Percentiles rank a stretch among this genome's conserved stretches.
Evolutionary conservation across 2,888 invertebrate species (phyloP).

Genomic region (Brenthis hecate): DNA sequence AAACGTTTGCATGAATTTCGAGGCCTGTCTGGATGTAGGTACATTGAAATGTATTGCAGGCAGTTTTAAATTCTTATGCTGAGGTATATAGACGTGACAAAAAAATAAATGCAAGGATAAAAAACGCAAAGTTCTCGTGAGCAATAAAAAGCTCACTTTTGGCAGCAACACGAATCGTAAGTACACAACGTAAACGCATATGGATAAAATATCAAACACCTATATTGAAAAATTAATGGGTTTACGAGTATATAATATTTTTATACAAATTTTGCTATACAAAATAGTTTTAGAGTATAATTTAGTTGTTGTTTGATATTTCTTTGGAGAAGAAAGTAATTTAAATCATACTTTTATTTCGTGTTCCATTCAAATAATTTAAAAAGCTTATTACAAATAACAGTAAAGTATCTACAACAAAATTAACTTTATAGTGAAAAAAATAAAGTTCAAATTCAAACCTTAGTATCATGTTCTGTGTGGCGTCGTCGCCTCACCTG

Average conservation of each 20-base stretch:
- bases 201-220: background rate
- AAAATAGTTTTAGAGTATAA: too few species aligned
- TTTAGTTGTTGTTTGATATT: too few species aligned
- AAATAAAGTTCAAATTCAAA: slow-evolving; percentile 74
- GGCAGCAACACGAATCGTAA: slow-evolving; percentile 22
- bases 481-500: slow-evolving; percentile 80
- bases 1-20: slow-evolving; percentile 50
- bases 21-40: slow-evolving; percentile 43
- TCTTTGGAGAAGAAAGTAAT: too few species aligned
- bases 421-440: slow-evolving; percentile 34
- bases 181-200: background rate
- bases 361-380: background rate
- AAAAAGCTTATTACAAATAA: background rate
- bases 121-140: slow-evolving; percentile 37
- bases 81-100: slow-evolving; percentile 40
- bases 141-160: slow-evolving; percentile 41
- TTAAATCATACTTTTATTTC: background rate
- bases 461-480: slow-evolving; percentile 82
- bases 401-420: slow-evolving; percentile 8
- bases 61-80: slow-evolving; percentile 34
- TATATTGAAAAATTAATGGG: background rate
- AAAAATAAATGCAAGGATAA: slow-evolving; percentile 37
- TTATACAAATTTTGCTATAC: background rate
- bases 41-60: slow-evolving; percentile 28
- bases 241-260: background rate